Base-by-base conservation (phyloP, 2,888 invertebrate species). In the Halictus quadricinctus region DNA sequence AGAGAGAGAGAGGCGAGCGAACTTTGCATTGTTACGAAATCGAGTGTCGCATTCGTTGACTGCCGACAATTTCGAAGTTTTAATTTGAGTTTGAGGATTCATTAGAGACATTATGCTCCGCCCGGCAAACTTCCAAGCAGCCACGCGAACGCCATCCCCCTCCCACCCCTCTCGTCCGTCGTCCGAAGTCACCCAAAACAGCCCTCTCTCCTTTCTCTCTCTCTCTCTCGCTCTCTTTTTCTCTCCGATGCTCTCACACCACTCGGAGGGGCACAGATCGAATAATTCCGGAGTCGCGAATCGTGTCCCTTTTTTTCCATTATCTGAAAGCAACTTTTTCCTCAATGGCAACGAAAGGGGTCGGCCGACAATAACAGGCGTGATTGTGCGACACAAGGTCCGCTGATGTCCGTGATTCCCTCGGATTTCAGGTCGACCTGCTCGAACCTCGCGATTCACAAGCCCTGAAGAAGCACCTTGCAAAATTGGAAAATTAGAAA, bases 31-130 rank as follows among this genome's bases (percentile, higher is more conserved):
- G 93, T 94, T 94, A 93, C 87, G 90, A 88, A 91, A 92, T 92
- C 92, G 92, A 92, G 92, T 91, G 90, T 91, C 91, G 90, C 86
- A 86, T 91, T 91, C 88, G 90, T 86, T 87, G 91, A 91, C 92
- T 91, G 90, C 90, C 92, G 91, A 92, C 94, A 91, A 93, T 94
- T 93, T 93, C 89, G 80, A 94, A 94, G 91, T 94, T 94, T 94
- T 93, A 94, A 94, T 94, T 93, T 93, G 94, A 94, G 93, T 94
- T 92, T 89, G 91, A 89, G 92, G 92, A 90, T 91, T 93, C 93
- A 93, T 92, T 92, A 92, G 90, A 87, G 87, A 91, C 90, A 91
- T 92, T 92, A 92, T 90, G 88, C 89, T 81, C 82, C 80, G 76
- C 81, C 86, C 87, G 89, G 88, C 88, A 85, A 92, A 92, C 90